A percentile compares a stretch with the other conserved stretches of the same genome.
These are phyloP conservation scores for Argyresthia goedartella DNA, from an alignment of 2,888 invertebrate species.

Conservation along the genomic window DNA sequence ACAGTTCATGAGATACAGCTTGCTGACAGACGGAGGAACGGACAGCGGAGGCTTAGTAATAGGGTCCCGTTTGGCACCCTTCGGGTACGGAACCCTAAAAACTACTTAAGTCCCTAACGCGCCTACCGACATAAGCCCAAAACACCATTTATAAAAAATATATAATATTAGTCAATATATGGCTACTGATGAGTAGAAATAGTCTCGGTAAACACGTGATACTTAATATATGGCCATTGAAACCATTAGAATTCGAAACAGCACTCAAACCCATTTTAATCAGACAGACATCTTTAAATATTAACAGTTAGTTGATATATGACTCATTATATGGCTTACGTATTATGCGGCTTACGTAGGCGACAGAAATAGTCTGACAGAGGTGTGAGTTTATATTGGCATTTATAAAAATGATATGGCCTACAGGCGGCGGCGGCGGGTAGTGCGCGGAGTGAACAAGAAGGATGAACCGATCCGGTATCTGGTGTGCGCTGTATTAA, in stretches of 20 bases:
- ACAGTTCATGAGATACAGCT: no score
- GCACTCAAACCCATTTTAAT: conserved; percentile 32
- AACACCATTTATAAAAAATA: conserved; percentile 11
- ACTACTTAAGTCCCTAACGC: not conserved
- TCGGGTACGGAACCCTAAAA: not conserved
- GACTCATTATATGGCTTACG: no score
- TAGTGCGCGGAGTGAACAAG: conserved; percentile 23
- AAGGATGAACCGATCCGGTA: conserved; percentile 44
- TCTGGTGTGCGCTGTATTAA: conserved; percentile 51
- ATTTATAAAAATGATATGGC: conserved; percentile 4
- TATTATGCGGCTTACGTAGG: conserved; percentile 29
- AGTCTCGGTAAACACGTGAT: conserved; percentile 20
- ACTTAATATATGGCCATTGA: conserved; percentile 26
- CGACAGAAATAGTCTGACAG: conserved; percentile 32
- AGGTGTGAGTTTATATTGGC: conserved; percentile 30
- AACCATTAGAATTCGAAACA: conserved; percentile 21
- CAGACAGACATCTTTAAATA: conserved; percentile 44
- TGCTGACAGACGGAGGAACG: no score
- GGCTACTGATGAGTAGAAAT: conserved; percentile 17
- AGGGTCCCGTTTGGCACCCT: no score
- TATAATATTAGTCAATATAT: conserved; percentile 23
- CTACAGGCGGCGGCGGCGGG: not conserved
- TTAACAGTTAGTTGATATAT: conserved; percentile 40
- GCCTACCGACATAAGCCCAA: not conserved
- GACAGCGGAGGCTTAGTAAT: no score